A percentile compares a stretch with the other conserved stretches of the same genome.
These are phyloP conservation scores for Dipodomys stephensi DNA, from an alignment of 2,113 vertebrate genomes.

Conservation along the genomic window DNA sequence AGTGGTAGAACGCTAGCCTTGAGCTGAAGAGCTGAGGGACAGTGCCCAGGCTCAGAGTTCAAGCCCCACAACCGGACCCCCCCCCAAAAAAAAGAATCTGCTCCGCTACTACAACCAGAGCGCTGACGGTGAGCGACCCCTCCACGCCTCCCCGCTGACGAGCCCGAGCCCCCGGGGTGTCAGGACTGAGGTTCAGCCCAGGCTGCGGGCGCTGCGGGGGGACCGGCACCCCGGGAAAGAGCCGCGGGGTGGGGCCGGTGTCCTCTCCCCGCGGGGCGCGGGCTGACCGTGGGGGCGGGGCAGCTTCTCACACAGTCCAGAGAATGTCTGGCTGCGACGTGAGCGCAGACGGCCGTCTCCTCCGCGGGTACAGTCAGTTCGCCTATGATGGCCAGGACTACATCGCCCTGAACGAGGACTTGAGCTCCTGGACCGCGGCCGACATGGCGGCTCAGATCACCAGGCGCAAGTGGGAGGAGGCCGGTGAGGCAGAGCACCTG, in stretches of 20 bases:
- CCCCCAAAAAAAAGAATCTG: too few species aligned
- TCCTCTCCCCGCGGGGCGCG: too few species aligned
- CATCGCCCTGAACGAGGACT: neutral
- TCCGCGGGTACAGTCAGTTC: neutral
- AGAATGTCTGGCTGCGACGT: neutral
- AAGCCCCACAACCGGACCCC: too few species aligned
- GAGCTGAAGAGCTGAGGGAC: too few species aligned
- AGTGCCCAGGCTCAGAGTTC: too few species aligned
- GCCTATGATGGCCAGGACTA: neutral
- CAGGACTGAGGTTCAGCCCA: accelerated
- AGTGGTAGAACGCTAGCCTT: too few species aligned
- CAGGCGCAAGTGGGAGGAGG: neutral
- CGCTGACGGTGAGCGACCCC: neutral
- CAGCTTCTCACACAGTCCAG: neutral
- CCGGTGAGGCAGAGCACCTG: neutral
- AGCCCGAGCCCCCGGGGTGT: too few species aligned
- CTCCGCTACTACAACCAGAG: neutral
- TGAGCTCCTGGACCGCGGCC: neutral
- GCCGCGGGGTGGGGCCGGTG: neutral
- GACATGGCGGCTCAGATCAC: neutral
- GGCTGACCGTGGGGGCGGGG: neutral
- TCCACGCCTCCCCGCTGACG: accelerated
- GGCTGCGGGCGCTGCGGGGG: accelerated
- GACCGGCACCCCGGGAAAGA: neutral
- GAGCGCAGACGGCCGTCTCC: neutral